Evolutionary conservation across 2,888 invertebrate genomes (phyloP).

Genomic region (Suillia variegata): DNA sequence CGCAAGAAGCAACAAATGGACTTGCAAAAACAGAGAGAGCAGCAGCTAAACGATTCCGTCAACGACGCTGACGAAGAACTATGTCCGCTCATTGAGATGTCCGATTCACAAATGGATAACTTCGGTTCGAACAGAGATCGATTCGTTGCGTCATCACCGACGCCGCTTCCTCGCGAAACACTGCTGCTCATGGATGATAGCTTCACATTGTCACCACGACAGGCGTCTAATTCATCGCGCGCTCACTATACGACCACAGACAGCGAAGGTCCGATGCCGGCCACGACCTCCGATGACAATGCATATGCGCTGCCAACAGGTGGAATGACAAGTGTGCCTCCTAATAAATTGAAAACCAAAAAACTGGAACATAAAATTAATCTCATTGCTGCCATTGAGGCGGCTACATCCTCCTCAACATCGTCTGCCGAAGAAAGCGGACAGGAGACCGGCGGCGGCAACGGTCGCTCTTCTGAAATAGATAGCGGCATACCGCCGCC

Average conservation of each 20-base stretch:
- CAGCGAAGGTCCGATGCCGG: conserved; percentile 51
- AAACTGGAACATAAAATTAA: conserved; percentile 57
- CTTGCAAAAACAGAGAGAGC: conserved; percentile 31
- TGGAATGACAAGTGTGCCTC: conserved; percentile 26
- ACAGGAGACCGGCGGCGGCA: conserved; percentile 35
- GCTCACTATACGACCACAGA: conserved; percentile 42
- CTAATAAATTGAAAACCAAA: conserved; percentile 51
- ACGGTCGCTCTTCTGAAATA: conserved; percentile 8
- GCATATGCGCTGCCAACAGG: conserved; percentile 20
- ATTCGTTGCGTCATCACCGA: neutral
- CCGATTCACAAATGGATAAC: conserved; percentile 38
- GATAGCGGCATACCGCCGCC: neutral
- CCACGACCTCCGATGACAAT: conserved; percentile 53
- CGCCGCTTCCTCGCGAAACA: neutral
- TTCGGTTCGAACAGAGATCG: too few species aligned
- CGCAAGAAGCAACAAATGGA: conserved; percentile 40
- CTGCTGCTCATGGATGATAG: neutral
- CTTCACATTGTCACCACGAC: neutral
- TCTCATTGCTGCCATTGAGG: conserved; percentile 54
- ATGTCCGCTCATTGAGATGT: conserved; percentile 56
- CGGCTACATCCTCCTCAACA: conserved; percentile 54
- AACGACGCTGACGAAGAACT: conserved; percentile 58
- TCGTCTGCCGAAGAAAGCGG: conserved; percentile 57
- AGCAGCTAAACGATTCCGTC: conserved; percentile 19
- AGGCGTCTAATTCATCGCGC: neutral